phyloP scores from a whole-genome alignment of 1,140 invertebrate species.

The Pinna nobilis region DNA sequence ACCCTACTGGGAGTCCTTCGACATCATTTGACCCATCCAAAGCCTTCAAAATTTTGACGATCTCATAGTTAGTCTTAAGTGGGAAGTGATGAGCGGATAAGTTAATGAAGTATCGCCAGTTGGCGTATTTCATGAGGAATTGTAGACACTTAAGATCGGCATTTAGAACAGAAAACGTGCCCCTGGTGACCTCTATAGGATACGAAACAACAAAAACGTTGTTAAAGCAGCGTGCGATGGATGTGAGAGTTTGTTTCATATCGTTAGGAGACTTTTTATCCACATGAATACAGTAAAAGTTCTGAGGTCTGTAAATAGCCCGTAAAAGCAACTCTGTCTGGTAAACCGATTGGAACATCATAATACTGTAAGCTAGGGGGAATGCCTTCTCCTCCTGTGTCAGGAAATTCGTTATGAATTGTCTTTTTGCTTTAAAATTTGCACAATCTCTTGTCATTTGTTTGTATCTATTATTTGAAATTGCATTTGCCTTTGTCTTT shows the following conservation, averaged over 20 bases:
- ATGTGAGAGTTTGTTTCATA: slow-evolving; percentile 13
- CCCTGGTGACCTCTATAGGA: slow-evolving; percentile 48
- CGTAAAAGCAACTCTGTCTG: slow-evolving; percentile 60
- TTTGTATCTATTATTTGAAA: background rate
- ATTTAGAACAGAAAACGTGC: slow-evolving; percentile 51
- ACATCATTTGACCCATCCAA: slow-evolving; percentile 64
- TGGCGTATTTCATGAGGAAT: slow-evolving; percentile 45
- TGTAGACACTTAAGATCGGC: slow-evolving; percentile 64
- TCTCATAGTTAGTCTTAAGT: slow-evolving; percentile 64
- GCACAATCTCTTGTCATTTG: background rate
- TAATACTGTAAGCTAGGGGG: slow-evolving; percentile 52
- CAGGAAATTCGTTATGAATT: slow-evolving; percentile 34
- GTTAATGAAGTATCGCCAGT: slow-evolving; percentile 71
- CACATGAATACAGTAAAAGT: slow-evolving; percentile 68
- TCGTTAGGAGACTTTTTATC: slow-evolving; percentile 48
- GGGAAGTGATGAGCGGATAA: slow-evolving; percentile 70
- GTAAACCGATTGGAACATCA: slow-evolving; percentile 53
- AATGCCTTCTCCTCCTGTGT: slow-evolving; percentile 34
- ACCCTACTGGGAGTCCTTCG: slow-evolving; percentile 25
- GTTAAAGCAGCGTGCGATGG: slow-evolving; percentile 53
- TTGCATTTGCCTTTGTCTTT: background rate
- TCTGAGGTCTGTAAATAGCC: slow-evolving; percentile 65
- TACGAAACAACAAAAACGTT: slow-evolving; percentile 57
- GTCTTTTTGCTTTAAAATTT: background rate
- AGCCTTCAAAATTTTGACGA: slow-evolving; percentile 60